Percentiles rank a stretch among this genome's conserved stretches.
Conservation (phyloP, 2,888 invertebrate species). For the Pammene aurita region DNA sequence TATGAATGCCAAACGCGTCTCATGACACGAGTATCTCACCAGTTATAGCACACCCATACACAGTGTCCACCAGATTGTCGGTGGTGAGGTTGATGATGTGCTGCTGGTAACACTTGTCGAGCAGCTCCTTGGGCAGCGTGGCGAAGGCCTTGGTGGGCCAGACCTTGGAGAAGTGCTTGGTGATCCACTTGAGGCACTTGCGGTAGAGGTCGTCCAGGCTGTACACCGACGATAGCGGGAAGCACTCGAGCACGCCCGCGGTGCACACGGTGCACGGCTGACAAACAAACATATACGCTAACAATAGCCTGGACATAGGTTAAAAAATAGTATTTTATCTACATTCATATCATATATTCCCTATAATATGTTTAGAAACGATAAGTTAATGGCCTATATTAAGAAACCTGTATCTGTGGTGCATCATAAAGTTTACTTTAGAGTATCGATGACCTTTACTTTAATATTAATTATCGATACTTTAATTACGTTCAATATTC, state of each 20-base stretch:
- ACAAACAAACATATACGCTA: neutral
- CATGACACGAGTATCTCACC: slow-evolving; percentile 78
- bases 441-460: too few relatives aligned
- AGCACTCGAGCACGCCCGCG: slow-evolving; percentile 93
- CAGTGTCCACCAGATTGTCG: slow-evolving; percentile 92
- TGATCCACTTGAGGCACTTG: slow-evolving; percentile 94
- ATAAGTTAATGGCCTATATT: too few relatives aligned
- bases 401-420: too few relatives aligned
- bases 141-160: slow-evolving; percentile 97
- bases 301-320: neutral
- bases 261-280: slow-evolving; percentile 95
- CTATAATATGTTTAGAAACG: too few relatives aligned
- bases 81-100: slow-evolving; percentile 90
- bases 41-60: slow-evolving; percentile 89
- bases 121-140: slow-evolving; percentile 90
- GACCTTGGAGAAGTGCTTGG: slow-evolving; percentile 90
- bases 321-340: too few relatives aligned
- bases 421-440: too few relatives aligned
- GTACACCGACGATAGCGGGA: slow-evolving; percentile 92
- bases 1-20: too few relatives aligned
- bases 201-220: slow-evolving; percentile 94
- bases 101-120: slow-evolving; percentile 93
- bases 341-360: too few relatives aligned
- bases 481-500: too few relatives aligned
- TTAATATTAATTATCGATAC: too few relatives aligned